Evolutionary conservation across 2,113 vertebrate species (phyloP).

Genomic region (Galbula dea): DNA sequence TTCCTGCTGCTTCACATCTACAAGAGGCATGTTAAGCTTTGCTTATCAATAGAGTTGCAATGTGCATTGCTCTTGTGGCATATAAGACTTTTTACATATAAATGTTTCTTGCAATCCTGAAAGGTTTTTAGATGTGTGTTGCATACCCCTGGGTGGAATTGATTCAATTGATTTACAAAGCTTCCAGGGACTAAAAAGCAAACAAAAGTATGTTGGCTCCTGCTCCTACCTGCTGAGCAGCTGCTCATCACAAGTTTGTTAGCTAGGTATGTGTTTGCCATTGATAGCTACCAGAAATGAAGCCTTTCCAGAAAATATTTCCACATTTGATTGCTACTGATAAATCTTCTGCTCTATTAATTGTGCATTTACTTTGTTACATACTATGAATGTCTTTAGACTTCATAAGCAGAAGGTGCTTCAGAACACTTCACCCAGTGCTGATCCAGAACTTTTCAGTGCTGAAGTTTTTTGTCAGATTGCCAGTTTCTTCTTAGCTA

Average conservation of each 20-base stretch:
- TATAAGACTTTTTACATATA: background rate
- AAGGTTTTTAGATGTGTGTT: background rate
- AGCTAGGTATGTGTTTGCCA: background rate
- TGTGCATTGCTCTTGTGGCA: background rate
- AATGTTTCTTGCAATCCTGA: background rate
- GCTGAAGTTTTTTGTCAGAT: slow-evolving; percentile 32
- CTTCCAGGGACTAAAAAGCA: background rate
- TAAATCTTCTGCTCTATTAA: slow-evolving; percentile 5
- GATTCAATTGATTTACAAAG: background rate
- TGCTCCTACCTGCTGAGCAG: background rate
- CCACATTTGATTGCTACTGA: slow-evolving; percentile 27
- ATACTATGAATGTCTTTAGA: slow-evolving; percentile 7
- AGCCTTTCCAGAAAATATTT: background rate
- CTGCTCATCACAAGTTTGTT: background rate
- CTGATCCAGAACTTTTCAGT: slow-evolving; percentile 29
- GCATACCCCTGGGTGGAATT: background rate
- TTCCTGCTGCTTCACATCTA: background rate
- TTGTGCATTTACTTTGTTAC: slow-evolving; percentile 21
- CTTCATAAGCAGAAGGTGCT: slow-evolving; percentile 36
- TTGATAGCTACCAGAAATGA: background rate
- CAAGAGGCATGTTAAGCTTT: background rate
- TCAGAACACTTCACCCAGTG: slow-evolving; percentile 23
- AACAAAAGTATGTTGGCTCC: background rate
- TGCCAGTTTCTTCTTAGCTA: slow-evolving; percentile 19
- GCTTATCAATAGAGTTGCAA: background rate